A percentile compares a stretch with the other conserved stretches of the same genome.
Evolutionary conservation across 2,797 vertebrate species (phyloP).

Genomic region (Anabas testudineus): DNA sequence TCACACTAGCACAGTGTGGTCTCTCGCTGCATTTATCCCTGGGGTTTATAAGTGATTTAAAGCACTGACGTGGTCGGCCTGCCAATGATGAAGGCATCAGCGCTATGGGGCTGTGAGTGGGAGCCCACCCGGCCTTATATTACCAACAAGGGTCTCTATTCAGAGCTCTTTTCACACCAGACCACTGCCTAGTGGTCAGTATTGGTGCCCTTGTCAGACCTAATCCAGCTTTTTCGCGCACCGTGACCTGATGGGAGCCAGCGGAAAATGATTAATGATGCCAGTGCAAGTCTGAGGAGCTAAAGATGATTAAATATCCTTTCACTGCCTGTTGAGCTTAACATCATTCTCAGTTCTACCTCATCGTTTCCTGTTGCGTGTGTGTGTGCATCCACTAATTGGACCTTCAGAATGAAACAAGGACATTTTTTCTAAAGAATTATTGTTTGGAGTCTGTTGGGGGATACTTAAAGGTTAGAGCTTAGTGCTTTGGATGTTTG

Average conservation of each 20-base stretch:
- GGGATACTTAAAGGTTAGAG: constrained; percentile 27
- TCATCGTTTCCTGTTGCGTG: neutral
- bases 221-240: constrained; percentile 63
- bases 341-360: neutral
- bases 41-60: constrained; percentile 76
- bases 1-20: constrained; percentile 46
- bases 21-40: constrained; percentile 53
- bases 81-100: constrained; percentile 79
- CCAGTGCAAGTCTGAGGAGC: constrained; percentile 13
- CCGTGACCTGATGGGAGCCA: constrained; percentile 33
- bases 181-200: constrained; percentile 62
- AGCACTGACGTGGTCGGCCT: constrained; percentile 69
- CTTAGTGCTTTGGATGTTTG: constrained; percentile 18
- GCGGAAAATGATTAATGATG: constrained; percentile 56
- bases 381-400: neutral
- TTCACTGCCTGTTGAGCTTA: constrained; percentile 3
- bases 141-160: constrained; percentile 82
- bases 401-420: constrained; percentile 9
- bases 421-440: constrained; percentile 8
- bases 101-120: constrained; percentile 62
- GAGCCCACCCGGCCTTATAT: constrained; percentile 71
- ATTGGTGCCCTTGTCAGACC: constrained; percentile 65
- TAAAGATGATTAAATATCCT: constrained; percentile 32
- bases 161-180: constrained; percentile 75
- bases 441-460: neutral